Base-by-base conservation (phyloP, 2,797 vertebrate genomes). In the Australoheros facetus region DNA sequence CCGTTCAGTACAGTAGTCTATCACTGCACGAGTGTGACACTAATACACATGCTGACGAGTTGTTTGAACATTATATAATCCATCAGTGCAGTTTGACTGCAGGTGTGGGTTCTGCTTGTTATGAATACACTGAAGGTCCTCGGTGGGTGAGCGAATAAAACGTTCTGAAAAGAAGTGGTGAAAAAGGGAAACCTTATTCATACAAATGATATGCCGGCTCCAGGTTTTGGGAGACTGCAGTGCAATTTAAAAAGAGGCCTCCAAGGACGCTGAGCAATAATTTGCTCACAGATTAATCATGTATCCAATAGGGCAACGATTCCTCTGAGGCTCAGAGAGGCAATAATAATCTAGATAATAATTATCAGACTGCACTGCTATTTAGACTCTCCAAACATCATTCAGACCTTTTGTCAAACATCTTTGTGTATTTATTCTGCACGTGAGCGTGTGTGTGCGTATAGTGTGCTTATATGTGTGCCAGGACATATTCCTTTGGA, bases 211-310 rank as follows among this genome's bases (percentile, higher is more conserved):
- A 11, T 53, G 51, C 37, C 39, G 23, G 1, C 60, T 76, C 12
- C 23, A 19, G 64, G 76, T 79, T 86, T 78, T 70, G 60, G 75
- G 78, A 73, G 37, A 21, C 19, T 51, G 79, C 71, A 10, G 32
- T 58, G 75, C 76, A 86, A 81, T 84, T 87, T 85, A 74, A 80
- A 88, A 75, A 70, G 71, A 71, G 77, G 72, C 71, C 86, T 85
- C 82, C 17, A 23, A 80, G 87, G 89, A 85, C 5, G 57, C 26
- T 0, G 42, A 74, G 78, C 10, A 73, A 82, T 89, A 85, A 91
- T 88, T 86, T 87, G 71, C 85, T 86, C 81, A 85, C 78, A 89
- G 70, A 91, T 90, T 86, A 86, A 89, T 88, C 83, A 79, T 58
- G 80, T 77, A 82, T 92, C 78, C 83, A 75, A 81, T 56, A 73